phyloP scores from a whole-genome alignment of 2,888 invertebrate species.

The Euzetes globulus region DNA sequence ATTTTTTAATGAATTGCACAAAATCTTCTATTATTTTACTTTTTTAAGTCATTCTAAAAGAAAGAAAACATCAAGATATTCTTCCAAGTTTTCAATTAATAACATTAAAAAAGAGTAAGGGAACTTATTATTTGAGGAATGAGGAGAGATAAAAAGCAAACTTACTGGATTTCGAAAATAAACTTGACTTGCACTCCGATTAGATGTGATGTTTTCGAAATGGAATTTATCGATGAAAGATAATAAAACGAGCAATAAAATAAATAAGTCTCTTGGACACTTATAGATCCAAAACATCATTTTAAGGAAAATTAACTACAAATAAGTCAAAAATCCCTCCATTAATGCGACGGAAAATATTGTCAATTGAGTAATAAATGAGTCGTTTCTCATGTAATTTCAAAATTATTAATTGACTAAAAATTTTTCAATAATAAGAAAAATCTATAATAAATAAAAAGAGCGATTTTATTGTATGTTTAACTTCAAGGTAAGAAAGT shows the following conservation, averaged over 20 bases:
- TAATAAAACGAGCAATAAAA: background rate
- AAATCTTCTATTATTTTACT: too few species aligned
- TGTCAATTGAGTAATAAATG: background rate
- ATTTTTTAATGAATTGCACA: background rate
- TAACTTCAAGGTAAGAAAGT: conserved; percentile 14
- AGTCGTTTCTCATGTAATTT: background rate
- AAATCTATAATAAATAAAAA: background rate
- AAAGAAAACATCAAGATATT: too few species aligned
- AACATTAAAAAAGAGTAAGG: too few species aligned
- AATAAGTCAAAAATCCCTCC: background rate
- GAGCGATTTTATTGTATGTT: background rate
- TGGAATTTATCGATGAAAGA: background rate
- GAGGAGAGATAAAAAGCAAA: background rate
- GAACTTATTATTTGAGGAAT: too few species aligned
- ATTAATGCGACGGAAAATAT: too few species aligned
- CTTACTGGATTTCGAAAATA: background rate
- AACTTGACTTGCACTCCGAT: background rate
- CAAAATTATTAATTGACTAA: background rate
- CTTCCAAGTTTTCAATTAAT: too few species aligned
- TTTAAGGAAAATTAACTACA: too few species aligned
- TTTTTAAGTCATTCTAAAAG: too few species aligned
- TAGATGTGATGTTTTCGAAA: background rate
- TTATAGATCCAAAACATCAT: background rate
- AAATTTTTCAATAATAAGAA: background rate
- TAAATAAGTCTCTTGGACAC: background rate